Percentiles rank a stretch among this genome's conserved stretches.
These are phyloP conservation scores for Arvicanthis niloticus DNA, from an alignment of 2,113 vertebrate species.

Conservation along the genomic window DNA sequence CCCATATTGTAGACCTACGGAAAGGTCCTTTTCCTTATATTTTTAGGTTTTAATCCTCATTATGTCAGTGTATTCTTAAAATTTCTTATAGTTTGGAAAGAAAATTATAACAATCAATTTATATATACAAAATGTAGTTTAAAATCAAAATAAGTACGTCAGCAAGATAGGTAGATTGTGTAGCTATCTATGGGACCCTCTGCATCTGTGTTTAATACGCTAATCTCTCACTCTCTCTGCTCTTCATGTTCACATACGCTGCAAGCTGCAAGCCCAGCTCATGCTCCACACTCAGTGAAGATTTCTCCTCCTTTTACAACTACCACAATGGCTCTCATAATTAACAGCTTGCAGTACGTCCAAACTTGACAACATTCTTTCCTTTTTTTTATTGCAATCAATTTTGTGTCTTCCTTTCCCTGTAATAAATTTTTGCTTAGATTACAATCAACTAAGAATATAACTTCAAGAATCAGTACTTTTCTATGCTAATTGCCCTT, in stretches of 20 bases:
- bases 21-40: background rate
- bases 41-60: background rate
- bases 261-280: background rate
- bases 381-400: background rate
- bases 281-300: background rate
- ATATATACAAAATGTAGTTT: background rate
- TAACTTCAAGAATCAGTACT: slow-evolving; percentile 34
- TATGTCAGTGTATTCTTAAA: background rate
- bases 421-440: background rate
- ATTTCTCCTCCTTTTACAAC: background rate
- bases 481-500: slow-evolving; percentile 33
- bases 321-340: background rate
- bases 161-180: background rate
- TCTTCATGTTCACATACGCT: background rate
- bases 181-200: background rate
- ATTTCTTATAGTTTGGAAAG: background rate
- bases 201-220: background rate
- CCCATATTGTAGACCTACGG: background rate
- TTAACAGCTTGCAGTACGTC: background rate
- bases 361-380: background rate
- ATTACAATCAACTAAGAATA: background rate
- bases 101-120: background rate
- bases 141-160: background rate
- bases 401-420: background rate
- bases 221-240: background rate